phyloP scores from a whole-genome alignment of 1,140 invertebrate species.

The Trichoplusia ni region DNA sequence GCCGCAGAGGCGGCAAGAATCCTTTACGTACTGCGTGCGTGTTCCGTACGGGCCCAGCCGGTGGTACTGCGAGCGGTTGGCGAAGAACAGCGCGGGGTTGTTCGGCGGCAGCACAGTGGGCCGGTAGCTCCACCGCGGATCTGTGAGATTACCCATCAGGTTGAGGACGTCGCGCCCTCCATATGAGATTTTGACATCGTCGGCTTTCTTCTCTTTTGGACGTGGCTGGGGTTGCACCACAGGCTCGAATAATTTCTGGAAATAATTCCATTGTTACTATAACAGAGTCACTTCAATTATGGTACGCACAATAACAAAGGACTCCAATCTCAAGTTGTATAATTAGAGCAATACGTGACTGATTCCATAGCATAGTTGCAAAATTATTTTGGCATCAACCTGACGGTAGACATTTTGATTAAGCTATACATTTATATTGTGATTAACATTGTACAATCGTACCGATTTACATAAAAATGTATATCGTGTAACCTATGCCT shows the following conservation, averaged over 20 bases:
- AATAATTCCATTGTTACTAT: slow-evolving; percentile 29
- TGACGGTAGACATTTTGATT: slow-evolving; percentile 30
- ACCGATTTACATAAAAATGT: background rate
- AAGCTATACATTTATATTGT: background rate
- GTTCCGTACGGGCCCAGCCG: slow-evolving; percentile 74
- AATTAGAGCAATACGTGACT: background rate
- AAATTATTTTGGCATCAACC: slow-evolving; percentile 37
- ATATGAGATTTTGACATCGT: slow-evolving; percentile 70
- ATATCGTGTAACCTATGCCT: slow-evolving; percentile 31
- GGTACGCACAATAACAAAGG: background rate
- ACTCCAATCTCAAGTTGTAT: background rate
- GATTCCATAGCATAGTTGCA: slow-evolving; percentile 7
- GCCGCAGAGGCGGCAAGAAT: slow-evolving; percentile 72
- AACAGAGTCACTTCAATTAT: background rate
- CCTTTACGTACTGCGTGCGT: slow-evolving; percentile 76
- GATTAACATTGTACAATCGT: background rate
- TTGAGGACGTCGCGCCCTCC: slow-evolving; percentile 75
- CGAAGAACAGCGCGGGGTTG: slow-evolving; percentile 78
- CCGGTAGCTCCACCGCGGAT: slow-evolving; percentile 71
- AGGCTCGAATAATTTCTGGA: slow-evolving; percentile 76
- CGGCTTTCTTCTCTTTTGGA: slow-evolving; percentile 64
- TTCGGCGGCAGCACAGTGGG: slow-evolving; percentile 75
- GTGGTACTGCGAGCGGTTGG: slow-evolving; percentile 80
- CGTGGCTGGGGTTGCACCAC: slow-evolving; percentile 72
- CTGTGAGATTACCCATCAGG: slow-evolving; percentile 73